Evolutionary conservation across 2,113 vertebrate genomes (phyloP), one percentile per base, ranked within the genome.

Genomic region (Myrmecobius fasciatus): DNA sequence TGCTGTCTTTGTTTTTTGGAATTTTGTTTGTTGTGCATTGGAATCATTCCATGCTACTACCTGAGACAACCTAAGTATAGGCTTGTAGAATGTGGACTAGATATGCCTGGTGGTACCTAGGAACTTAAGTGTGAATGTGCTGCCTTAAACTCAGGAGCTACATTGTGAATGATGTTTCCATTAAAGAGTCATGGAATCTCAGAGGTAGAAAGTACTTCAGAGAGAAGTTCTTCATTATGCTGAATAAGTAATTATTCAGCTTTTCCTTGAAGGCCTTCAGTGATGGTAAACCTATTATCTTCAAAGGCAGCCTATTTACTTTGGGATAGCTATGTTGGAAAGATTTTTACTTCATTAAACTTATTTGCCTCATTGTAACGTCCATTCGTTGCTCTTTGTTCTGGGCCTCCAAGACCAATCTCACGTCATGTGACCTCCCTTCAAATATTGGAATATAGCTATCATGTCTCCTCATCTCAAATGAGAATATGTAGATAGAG

Each of bases 11-110:
- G 11, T 67, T 54, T 56, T 56, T 60, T 91, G 56, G 90, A 47
- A 52, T 43, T 83, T n/a, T 17, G 60, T 88, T 54, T 91, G 95
- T 48, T 43, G 49, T 92, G 93, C 91, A 96, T 90, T 22, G n/a
- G 36, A 20, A 52, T 53, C 56, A 89, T 36, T 51, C 91, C 46
- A 49, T 60, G 12, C 0, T 0, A 28, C 91, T 96, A 89, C 53
- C 94, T 92, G 92, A 20, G 47, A 24, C 12, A 96, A 51, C 36
- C 25, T 89, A 96, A 83, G 51, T 67, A 43, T 51, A n/a, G 67
- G 2, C 67, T 24, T 22, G 67, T 43, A 83, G 20, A 83, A 20
- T 22, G 0, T 24, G 20, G n/a, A 17, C n/a, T 43, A 43, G 1
- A 8, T 83, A 43, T 83, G 11, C 20, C 67, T 83, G 67, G 67